Evolutionary conservation across 2,888 invertebrate species (phyloP), one percentile per base, ranked within the genome.

Genomic region (Mylabris sibirica): DNA sequence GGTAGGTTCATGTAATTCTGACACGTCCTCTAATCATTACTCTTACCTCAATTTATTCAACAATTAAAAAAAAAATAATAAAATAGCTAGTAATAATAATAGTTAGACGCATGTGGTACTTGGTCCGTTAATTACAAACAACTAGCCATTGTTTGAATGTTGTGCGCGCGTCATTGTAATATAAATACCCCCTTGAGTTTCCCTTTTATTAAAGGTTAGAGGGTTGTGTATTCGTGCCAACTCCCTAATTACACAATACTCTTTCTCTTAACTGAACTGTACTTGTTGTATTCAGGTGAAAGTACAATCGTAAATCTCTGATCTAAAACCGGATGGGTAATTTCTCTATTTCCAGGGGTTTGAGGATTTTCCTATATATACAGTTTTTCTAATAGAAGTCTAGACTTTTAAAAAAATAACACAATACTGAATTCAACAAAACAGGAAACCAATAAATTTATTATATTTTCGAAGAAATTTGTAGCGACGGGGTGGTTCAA

Each of bases 161-260:
- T 24, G n/a, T 38, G 35, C 14, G n/a, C n/a, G 30, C 12, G 30
- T 30, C 26, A 12, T 38, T 35, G 38, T 63, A 38, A 41, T 63
- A 24, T 26, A 17, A 63, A 38, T 20, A 38, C 20, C 12, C 63
- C 63, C 62, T 57, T 53, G 30, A 53, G 64, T 57, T 57, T 57
- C 57, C 64, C 64, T 64, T 22, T 64, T 59, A 64, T 64, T 64
- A 64, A 64, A 64, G 59, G 64, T 57, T 57, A 59, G 57, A 59
- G 64, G 64, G 64, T 64, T 59, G 64, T 64, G 64, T 64, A 59
- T 64, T 64, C 64, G 59, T 64, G 64, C 64, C 61, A 64, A 64
- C 64, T 34, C 59, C 59, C 64, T 64, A 64, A 64, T 64, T 64
- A 64, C 64, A 30, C 64, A 30, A 53, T 35, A 35, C 44, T 44